A percentile compares a stretch with the other conserved stretches of the same genome.
Evolutionary conservation across 2,888 invertebrate species (phyloP).

Genomic region (Metellina segmentata): DNA sequence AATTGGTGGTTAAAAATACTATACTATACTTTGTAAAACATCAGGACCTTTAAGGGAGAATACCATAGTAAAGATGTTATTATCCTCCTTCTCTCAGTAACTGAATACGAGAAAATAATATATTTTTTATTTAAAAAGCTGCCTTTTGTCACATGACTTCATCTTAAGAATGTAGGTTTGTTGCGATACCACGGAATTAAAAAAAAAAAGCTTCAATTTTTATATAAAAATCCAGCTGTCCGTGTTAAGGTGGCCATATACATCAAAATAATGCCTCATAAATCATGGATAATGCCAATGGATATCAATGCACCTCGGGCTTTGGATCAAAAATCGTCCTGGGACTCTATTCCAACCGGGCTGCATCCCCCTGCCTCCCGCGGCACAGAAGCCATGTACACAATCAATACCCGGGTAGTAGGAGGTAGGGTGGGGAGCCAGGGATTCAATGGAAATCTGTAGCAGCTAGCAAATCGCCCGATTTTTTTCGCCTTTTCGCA

Average conservation of each 20-base stretch:
- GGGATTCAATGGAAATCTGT: neutral
- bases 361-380: neutral
- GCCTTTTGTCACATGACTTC: too few species aligned
- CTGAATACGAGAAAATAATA: too few species aligned
- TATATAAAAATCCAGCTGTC: neutral
- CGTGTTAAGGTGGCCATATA: neutral
- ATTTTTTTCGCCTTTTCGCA: neutral
- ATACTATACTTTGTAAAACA: too few species aligned
- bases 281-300: constrained; percentile 38
- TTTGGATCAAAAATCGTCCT: constrained; percentile 33
- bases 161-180: too few species aligned
- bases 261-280: constrained; percentile 44
- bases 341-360: neutral
- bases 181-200: too few species aligned
- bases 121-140: too few species aligned
- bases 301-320: constrained; percentile 17
- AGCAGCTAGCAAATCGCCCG: constrained; percentile 51
- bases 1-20: too few species aligned
- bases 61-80: too few species aligned
- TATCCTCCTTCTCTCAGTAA: too few species aligned
- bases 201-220: neutral
- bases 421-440: neutral
- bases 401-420: constrained; percentile 10
- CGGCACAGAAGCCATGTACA: neutral
- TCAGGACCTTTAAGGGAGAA: too few species aligned